Evolutionary conservation across 2,113 vertebrate genomes (phyloP), one percentile per base, ranked within the genome.

Genomic region (Podarcis raffonei): DNA sequence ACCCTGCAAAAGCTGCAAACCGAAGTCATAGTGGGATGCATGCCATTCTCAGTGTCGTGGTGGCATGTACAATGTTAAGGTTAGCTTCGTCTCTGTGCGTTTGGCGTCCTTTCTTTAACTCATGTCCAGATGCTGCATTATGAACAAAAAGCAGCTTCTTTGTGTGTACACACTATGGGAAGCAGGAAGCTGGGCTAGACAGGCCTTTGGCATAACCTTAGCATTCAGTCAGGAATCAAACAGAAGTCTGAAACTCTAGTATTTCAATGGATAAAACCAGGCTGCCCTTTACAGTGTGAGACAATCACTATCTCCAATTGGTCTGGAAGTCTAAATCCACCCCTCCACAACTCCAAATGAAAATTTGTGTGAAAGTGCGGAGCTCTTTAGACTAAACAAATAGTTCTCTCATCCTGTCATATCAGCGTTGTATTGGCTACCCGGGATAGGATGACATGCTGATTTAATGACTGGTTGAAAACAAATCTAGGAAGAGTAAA

Each of bases 401-500:
- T 81, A 25, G 2, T 0, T 53, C 48, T 62, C 32, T 79, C 68
- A 89, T 89, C 75, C 0, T 5, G 89, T 72, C 72, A 32, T 80
- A 85, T 83, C 13, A 69, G 77, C 27, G 83, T 89, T n/a, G 9
- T 84, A 84, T 74, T 42, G 78, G 57, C 30, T 87, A 82, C 39
- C 48, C 69, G 2, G 42, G 42, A 48, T 48, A 48, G 42, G 81
- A 78, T 89, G 85, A 71, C 65, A 69, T 78, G 35, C 84, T 85
- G 76, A 53, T 91, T 48, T 62, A 57, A 80, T 84, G 68, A 75
- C 59, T 83, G 81, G 74, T 74, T 80, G 59, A 85, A 11, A 83
- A 25, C 68, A 81, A 93, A 27, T 57, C 16, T 87, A 91, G 83
- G 69, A 87, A 91, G 87, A 92, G 62, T 81, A 90, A 92, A 92